These are phyloP conservation scores for Drosophila suzukii DNA, from an alignment of 1,140 invertebrate genomes.

Conservation along the genomic window DNA sequence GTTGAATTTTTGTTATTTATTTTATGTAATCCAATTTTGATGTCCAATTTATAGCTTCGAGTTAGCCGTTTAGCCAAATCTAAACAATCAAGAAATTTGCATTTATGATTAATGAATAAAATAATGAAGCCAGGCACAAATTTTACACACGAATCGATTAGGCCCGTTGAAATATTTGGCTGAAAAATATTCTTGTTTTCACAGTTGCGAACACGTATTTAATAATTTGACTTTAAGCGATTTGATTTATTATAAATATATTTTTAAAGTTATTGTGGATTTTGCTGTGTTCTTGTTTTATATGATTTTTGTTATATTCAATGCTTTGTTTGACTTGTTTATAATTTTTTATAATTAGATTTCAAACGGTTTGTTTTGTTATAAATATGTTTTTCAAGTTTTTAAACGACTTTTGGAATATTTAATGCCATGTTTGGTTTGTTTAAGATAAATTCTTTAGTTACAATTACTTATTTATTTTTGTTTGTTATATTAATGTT, in stretches of 20 bases:
- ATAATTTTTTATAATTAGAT: no score
- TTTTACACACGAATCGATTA: slow-evolving; percentile 28
- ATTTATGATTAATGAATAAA: slow-evolving; percentile 57
- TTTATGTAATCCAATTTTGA: slow-evolving; percentile 44
- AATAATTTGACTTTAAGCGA: slow-evolving; percentile 17
- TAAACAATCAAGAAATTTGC: slow-evolving; percentile 55
- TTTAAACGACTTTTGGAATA: no score
- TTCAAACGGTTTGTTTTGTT: no score
- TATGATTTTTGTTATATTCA: no score
- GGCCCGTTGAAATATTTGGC: slow-evolving; percentile 14
- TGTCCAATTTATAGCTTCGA: slow-evolving; percentile 36
- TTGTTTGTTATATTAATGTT: no score
- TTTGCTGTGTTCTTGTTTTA: no score
- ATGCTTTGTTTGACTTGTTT: no score
- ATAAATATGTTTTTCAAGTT: no score
- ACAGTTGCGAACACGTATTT: slow-evolving; percentile 49
- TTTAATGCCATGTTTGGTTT: no score
- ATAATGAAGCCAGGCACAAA: slow-evolving; percentile 30
- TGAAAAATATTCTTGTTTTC: slow-evolving; percentile 43
- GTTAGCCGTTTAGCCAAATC: slow-evolving; percentile 2
- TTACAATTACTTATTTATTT: neutral
- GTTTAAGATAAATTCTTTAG: neutral
- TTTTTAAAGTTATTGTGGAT: neutral
- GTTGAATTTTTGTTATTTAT: slow-evolving; percentile 14
- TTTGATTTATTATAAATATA: neutral